Conservation (phyloP, 2,888 invertebrate genomes). For the Stratiomys singularior region DNA sequence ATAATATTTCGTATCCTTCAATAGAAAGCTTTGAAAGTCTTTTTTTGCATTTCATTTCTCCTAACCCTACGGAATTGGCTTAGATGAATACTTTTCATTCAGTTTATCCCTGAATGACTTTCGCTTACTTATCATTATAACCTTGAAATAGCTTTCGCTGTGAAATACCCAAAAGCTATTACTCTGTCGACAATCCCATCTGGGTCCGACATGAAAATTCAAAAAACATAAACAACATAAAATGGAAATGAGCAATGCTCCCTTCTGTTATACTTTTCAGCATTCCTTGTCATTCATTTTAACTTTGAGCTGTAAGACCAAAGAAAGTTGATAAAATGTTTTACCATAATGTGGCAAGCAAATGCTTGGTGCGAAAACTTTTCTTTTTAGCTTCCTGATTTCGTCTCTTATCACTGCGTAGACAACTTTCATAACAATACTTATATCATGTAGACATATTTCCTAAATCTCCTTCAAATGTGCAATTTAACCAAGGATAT, state of each 20-base stretch:
- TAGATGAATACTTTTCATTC: constrained; percentile 34
- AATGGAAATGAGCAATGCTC: constrained; percentile 35
- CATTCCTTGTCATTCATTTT: neutral
- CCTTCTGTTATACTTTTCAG: constrained; percentile 6
- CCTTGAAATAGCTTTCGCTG: neutral
- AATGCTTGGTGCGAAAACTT: neutral
- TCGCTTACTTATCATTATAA: neutral
- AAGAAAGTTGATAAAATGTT: neutral
- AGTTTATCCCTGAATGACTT: constrained; percentile 1
- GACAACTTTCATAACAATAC: neutral
- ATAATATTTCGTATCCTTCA: neutral
- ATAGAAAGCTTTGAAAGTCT: neutral
- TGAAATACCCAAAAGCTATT: constrained; percentile 14
- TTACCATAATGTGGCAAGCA: neutral
- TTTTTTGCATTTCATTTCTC: too few species aligned
- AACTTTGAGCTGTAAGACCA: neutral
- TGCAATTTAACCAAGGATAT: neutral
- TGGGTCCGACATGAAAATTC: constrained; percentile 14
- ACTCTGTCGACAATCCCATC: constrained; percentile 25
- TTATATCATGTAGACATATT: neutral
- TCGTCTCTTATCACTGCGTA: neutral
- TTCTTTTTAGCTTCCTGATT: neutral
- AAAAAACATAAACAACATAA: constrained; percentile 21
- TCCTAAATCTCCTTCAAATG: neutral
- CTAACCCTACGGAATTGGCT: neutral